Base-by-base conservation (phyloP, 2,113 vertebrate species). In the Cyprinodon variegatus region DNA sequence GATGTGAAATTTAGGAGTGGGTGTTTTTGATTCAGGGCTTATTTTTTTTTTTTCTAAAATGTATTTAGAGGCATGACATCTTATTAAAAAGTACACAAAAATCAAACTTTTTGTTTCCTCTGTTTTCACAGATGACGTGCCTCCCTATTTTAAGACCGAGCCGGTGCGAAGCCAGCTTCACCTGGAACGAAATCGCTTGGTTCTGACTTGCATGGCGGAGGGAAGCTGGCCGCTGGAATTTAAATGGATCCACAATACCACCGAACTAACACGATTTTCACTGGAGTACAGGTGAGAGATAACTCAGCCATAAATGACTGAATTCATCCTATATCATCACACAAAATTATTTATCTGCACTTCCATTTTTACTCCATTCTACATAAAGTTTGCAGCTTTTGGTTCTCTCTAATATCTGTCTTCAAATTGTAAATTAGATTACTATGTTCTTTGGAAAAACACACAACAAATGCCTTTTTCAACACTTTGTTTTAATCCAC, bases 171-270 rank as follows among this genome's bases (percentile, higher is more conserved):
- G 96, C 15, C 98, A 99, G 89, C 95, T 99, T 41, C 98, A 99
- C 75, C 93, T 99, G 91, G 98, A 99, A 71, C 95, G 97, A 63
- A 99, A 99, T 92, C 94, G 97, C 66, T 93, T 99, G 92, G 98
- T 99, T 69, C 95, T 99, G 74, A 99, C 98, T 0, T 99, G 98
- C 87, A 99, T 99, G 97, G 98, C 98, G 0, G 98, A 99, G 89
- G 98, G 98, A 85, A 99, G 98, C 93, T 99, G 98, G 98, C 98
- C 98, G 0, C 95, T 99, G 15, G 97, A 99, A 94, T 99, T 99
- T 93, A 98, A 98, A 89, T 99, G 98, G 98, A 94, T 99, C n/a
- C 96, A 97, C 91, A 97, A 99, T 88, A 95, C 77, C 79, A 94
- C 89, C 0, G 96, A 99, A 90, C 91, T 99, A 75, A 99, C 98